Percentiles rank a stretch among this genome's conserved stretches.
Evolutionary conservation across 2,113 vertebrate genomes (phyloP).

Genomic region (Marmota monax): DNA sequence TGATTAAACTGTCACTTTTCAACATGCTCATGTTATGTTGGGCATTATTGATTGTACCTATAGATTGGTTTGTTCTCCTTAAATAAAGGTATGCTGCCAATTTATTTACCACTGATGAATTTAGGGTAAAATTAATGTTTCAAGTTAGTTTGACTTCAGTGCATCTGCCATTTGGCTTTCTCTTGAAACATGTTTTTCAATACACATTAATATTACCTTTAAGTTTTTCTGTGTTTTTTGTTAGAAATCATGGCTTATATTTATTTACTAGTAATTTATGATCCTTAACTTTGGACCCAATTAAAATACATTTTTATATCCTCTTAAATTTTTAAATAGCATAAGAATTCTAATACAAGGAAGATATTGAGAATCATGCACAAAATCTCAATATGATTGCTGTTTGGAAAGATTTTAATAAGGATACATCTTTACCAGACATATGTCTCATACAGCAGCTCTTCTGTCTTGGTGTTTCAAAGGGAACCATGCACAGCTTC

Average conservation of each 20-base stretch:
- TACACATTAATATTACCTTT: constrained; percentile 61
- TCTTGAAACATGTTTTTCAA: constrained; percentile 74
- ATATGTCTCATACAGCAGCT: neutral
- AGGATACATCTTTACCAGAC: neutral
- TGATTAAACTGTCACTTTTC: constrained; percentile 74
- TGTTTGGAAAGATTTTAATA: neutral
- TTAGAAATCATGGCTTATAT: neutral
- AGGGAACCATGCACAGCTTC: neutral
- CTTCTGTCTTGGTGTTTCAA: constrained; percentile 21
- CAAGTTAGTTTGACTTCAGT: constrained; percentile 73
- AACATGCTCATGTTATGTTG: constrained; percentile 70
- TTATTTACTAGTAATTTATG: no score
- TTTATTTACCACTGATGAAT: constrained; percentile 76
- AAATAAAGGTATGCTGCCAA: constrained; percentile 68
- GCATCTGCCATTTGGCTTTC: constrained; percentile 71
- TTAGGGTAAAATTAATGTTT: constrained; percentile 72
- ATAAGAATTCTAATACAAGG: neutral
- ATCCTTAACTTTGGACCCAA: neutral
- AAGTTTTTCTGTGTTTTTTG: constrained; percentile 51
- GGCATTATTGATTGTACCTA: constrained; percentile 73
- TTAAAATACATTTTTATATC: constrained; percentile 9
- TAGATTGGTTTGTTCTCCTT: constrained; percentile 73
- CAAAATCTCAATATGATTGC: neutral
- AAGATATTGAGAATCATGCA: neutral
- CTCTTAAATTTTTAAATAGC: constrained; percentile 6